Percentiles rank a stretch among this genome's conserved stretches.
Conservation (phyloP, 2,888 invertebrate species). For the Cephus rjabovi region DNA sequence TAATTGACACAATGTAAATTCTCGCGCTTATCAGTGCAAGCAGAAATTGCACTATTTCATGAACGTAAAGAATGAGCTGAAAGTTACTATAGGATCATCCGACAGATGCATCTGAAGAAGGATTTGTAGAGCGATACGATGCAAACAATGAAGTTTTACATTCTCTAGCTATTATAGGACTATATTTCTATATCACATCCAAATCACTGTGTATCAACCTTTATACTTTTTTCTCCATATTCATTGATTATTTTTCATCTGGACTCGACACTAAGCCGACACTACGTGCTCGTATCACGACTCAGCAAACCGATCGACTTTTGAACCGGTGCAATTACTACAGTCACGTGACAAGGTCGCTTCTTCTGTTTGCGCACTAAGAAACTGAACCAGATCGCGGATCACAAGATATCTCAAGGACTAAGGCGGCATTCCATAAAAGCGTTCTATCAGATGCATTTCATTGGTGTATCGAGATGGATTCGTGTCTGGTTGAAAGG, state of each 20-base stretch:
- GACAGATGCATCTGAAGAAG: not conserved
- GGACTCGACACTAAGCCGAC: not conserved
- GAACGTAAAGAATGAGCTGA: not conserved
- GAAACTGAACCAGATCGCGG: not conserved
- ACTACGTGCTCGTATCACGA: not conserved
- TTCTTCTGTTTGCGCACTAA: not conserved
- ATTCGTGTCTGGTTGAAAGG: not conserved
- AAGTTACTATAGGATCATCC: not conserved
- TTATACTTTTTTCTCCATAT: not conserved
- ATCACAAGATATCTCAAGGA: not conserved
- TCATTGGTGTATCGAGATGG: not conserved
- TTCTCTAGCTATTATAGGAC: conserved; percentile 2
- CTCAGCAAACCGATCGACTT: not conserved
- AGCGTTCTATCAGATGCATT: not conserved
- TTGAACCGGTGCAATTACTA: not conserved
- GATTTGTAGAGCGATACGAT: not conserved
- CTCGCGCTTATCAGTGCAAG: conserved; percentile 34
- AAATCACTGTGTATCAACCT: not conserved
- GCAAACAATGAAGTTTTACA: not conserved
- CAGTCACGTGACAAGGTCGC: not conserved
- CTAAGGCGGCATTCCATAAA: not conserved
- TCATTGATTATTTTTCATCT: not conserved
- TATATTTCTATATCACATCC: not conserved
- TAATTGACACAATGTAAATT: conserved; percentile 35
- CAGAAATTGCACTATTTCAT: not conserved